Conservation (phyloP, 2,888 invertebrate species). For the Anthophora plumipes region DNA sequence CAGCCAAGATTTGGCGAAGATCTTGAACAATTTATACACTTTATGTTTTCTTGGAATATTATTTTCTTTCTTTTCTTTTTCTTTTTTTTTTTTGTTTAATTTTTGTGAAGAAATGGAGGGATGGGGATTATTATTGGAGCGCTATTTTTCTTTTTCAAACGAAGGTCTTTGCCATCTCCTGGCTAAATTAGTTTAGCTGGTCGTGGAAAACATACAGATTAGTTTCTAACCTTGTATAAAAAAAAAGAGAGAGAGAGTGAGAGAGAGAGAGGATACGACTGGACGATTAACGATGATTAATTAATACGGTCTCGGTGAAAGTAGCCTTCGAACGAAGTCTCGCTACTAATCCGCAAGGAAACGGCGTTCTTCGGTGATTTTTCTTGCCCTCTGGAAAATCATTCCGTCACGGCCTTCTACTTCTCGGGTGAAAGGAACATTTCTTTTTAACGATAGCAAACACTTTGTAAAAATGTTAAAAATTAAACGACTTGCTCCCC, state of each 20-base stretch:
- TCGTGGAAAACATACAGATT: constrained; percentile 30
- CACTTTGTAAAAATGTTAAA: no score
- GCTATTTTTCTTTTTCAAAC: neutral
- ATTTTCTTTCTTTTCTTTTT: neutral
- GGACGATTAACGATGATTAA: constrained; percentile 22
- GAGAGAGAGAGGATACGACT: constrained; percentile 26
- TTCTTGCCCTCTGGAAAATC: neutral
- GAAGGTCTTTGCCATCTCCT: constrained; percentile 21
- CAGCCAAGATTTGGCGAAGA: constrained; percentile 24
- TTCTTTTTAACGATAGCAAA: no score
- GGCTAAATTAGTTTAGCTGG: constrained; percentile 20
- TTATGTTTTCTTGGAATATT: no score
- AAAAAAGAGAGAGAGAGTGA: constrained; percentile 11
- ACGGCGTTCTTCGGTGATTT: constrained; percentile 23
- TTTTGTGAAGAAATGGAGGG: constrained; percentile 4
- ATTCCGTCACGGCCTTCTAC: neutral
- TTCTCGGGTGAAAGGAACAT: no score
- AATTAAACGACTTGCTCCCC: no score
- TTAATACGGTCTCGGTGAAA: constrained; percentile 41
- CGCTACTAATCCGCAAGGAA: constrained; percentile 37
- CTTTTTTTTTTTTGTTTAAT: no score
- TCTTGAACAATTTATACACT: neutral
- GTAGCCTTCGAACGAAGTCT: constrained; percentile 35
- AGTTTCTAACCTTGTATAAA: constrained; percentile 44
- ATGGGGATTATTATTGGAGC: neutral